Evolutionary conservation across 2,888 invertebrate species (phyloP), one percentile per base, ranked within the genome.

Genomic region (Micoletzkya japonica): DNA sequence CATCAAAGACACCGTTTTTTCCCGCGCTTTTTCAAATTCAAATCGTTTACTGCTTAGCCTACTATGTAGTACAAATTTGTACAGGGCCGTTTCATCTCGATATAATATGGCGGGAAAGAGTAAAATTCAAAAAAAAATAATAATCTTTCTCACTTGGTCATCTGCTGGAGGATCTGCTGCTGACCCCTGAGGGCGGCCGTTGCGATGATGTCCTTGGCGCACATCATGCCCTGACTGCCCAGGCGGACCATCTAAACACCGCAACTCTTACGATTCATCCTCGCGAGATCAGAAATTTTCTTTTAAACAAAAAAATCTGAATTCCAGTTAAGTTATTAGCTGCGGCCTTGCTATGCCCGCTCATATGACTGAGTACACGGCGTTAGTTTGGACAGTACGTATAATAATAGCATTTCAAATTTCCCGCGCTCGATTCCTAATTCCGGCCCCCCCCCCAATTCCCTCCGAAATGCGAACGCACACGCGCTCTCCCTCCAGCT

Each of bases 131-230:
- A 44, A 44, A 44, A 14, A 44, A 44, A 44, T 10, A 54, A 24
- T 54, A 26, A 24, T 54, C 54, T 54, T 20, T 54, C 79, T 50
- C 64, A 61, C 64, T 76, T 74, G 59, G 78, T 78, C n/a, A 82
- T 54, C 67, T 81, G 81, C 70, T 77, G 78, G n/a, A 78, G 76
- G 2, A 84, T 70, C 64, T 84, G 82, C 63, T 79, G 79, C 44
- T 83, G 82, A n/a, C 84, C 82, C n/a, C 84, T 75, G 34, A 82
- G 70, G 1, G 85, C 85, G 0, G 84, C 85, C 26, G 82, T 82
- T 2, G 84, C 79, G 7, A 85, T 83, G 37, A 85, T 83, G 56
- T 85, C 85, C 49, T 77, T 76, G 3, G 85, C 85, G 66, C 75
- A 80, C 28, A 80, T 71, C 52, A 85, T 72, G 49, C 82, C 81